Evolutionary conservation across 2,888 invertebrate species (phyloP).

Genomic region (Pecten maximus): DNA sequence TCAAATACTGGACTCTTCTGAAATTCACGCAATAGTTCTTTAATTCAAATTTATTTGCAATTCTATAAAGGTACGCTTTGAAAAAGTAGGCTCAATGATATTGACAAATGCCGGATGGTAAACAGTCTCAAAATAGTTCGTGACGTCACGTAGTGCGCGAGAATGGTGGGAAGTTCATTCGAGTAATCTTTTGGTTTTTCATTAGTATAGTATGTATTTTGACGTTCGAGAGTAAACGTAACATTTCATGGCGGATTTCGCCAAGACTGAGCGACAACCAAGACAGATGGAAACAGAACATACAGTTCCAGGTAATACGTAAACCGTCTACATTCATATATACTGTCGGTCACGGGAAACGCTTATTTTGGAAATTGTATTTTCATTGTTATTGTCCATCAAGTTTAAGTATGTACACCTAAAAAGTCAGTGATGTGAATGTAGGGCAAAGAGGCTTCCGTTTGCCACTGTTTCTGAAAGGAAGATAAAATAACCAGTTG

Average conservation of each 20-base stretch:
- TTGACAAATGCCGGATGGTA: conserved; percentile 59
- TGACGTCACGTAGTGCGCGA: conserved; percentile 64
- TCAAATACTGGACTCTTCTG: background rate
- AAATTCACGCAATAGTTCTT: background rate
- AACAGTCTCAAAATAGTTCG: conserved; percentile 66
- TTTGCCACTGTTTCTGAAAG: conserved; percentile 7
- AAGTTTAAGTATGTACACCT: background rate
- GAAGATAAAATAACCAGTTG: background rate
- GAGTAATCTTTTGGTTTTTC: conserved; percentile 42
- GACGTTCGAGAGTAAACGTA: conserved; percentile 37
- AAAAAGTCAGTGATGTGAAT: background rate
- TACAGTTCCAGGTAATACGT: conserved; percentile 47
- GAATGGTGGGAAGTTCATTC: conserved; percentile 49
- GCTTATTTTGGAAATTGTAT: background rate
- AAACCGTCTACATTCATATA: background rate
- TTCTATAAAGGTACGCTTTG: background rate
- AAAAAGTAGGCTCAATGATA: conserved; percentile 26
- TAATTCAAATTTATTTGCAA: background rate
- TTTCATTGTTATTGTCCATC: background rate
- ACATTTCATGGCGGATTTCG: conserved; percentile 50
- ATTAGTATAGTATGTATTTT: conserved; percentile 31
- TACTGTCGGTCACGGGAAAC: background rate
- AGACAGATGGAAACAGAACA: conserved; percentile 51
- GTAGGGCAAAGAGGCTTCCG: background rate
- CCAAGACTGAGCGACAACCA: conserved; percentile 35